Base-by-base conservation (phyloP, 1,140 invertebrate genomes). In the Neodiprion lecontei region DNA sequence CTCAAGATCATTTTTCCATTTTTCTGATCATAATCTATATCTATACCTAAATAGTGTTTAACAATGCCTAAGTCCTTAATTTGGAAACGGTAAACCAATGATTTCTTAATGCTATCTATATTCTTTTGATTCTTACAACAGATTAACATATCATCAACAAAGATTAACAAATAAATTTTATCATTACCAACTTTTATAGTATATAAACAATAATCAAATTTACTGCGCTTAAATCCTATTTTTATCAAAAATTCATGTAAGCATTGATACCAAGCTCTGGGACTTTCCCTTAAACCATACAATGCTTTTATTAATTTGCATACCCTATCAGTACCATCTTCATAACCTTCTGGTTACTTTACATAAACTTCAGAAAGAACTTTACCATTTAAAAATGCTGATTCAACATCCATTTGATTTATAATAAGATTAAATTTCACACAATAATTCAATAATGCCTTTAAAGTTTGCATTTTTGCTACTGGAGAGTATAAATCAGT, bases 321-420 rank as follows among this genome's bases (percentile, higher is more conserved):
- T 70, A 70, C 80, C 72, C 76, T 84, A 80, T 74, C 79, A 67
- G 74, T 81, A 78, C 78, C 73, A 72, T 67, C 71, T 72, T 79
- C 76, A 79, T 78, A 86, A 76, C 82, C 85, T 72, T 83, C 28
- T 61, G 88, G 85, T 77, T 86, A 81, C 28, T 86, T 76, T 82
- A 89, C 82, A 79, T 82, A 88, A 9, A 88, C 78, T 78, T 85
- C 82, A 71, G 88, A 86, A 9, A 83, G 79, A 69, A 89, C 72
- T 47, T 82, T n/a, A 40, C 82, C 83, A 80, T 89, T 85, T 70
- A 89, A 73, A 71, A 86, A 87, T 12, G 84, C 83, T 53, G 74
- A 85, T 73, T 80, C 78, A 14, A 88, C 82, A 81, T 89, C 87
- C 75, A 88, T 82, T 73, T 87, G 82, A 11, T 78, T 72, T 0